Base-by-base conservation (phyloP, 2,888 invertebrate genomes). In the Amiota minor region DNA sequence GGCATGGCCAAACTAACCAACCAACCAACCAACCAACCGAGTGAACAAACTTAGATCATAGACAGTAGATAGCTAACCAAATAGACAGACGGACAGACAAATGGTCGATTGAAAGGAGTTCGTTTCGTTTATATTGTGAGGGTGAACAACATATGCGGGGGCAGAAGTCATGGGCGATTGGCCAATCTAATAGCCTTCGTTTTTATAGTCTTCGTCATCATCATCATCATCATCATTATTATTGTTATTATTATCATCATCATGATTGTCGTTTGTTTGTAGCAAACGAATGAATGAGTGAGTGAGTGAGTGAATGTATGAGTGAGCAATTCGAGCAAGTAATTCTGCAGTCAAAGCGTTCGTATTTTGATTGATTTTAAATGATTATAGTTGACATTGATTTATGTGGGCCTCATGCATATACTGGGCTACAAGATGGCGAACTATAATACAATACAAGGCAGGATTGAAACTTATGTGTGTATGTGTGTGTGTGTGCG, bases 341-440 rank as follows among this genome's bases (percentile, higher is more conserved):
- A 83, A 83, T 83, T 83, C 83, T 83, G 83, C 83, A 86, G 87
- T 85, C 86, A 86, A 86, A 85, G 87, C 86, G 86, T 87, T 88
- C 84, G 88, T 79, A 88, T 86, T 89, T 89, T 88, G 88, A 88
- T 88, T 88, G 88, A 88, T 88, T 88, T 89, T 88, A 87, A 86
- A 88, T 87, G 87, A 88, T 88, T 88, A 88, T 86, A 84, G 88
- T 86, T 89, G 88, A 88, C 88, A 88, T 87, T 88, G 88, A 88
- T 88, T 87, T 87, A 88, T 89, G 87, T 84, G 81, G 80, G 84
- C 79, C 83, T 80, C 85, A 84, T 83, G 84, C 84, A 85, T 86
- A 87, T 86, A 87, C 85, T 87, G 87, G 85, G 85, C 82, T 84
- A 83, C 79, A 87, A 86, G 82, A 84, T 83, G 82, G 80, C 83